Percentiles rank a stretch among this genome's conserved stretches.
phyloP scores from a whole-genome alignment of 2,797 vertebrate species.

The Pagetopsis macropterus region DNA sequence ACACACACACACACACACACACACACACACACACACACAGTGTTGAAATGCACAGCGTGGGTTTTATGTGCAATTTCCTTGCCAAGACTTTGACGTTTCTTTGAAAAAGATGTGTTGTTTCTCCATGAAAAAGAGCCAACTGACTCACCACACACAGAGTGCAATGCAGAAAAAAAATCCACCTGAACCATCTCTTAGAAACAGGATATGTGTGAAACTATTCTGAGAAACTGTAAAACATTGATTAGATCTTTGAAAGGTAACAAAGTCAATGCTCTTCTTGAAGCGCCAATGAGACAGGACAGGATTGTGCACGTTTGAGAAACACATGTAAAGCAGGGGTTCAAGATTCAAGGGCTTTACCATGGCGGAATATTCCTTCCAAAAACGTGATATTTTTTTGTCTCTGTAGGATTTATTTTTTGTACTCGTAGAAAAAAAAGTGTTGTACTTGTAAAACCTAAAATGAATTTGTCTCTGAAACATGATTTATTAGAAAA shows the following conservation, averaged over 20 bases:
- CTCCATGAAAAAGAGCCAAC: background rate
- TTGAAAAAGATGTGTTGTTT: conserved; percentile 3
- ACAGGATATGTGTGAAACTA: background rate
- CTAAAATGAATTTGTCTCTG: no score
- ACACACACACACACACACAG: conserved; percentile 7
- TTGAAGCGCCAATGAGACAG: background rate
- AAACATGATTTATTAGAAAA: no score
- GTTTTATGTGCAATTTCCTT: conserved; percentile 44
- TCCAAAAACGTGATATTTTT: no score
- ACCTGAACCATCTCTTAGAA: background rate
- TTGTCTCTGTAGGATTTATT: no score
- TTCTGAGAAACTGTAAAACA: background rate
- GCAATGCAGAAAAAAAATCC: background rate
- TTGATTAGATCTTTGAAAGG: background rate
- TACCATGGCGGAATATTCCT: no score
- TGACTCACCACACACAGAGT: background rate
- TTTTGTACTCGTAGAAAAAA: no score
- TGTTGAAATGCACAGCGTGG: conserved; percentile 48
- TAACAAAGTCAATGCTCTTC: background rate
- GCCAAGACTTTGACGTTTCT: conserved; percentile 6
- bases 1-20: conserved; percentile 15
- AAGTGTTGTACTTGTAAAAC: no score
- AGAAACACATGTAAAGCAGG: background rate
- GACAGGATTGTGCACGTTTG: background rate
- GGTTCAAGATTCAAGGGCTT: background rate